Conservation (phyloP, 2,888 invertebrate genomes). For the Platycnemis pennipes region DNA sequence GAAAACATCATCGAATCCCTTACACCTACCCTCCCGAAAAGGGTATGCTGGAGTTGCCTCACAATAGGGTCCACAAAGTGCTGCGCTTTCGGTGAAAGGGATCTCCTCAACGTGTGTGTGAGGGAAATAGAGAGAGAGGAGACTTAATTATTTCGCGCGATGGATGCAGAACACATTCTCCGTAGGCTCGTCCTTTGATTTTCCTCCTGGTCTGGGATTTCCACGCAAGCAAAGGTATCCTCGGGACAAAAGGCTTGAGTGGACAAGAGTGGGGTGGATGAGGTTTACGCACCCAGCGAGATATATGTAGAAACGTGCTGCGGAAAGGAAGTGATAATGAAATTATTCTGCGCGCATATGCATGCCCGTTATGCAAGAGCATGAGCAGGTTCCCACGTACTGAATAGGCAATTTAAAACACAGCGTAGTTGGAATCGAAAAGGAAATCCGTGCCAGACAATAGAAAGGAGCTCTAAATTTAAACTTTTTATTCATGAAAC, state of each 20-base stretch:
- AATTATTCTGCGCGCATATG: too few relatives aligned
- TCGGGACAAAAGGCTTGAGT: neutral
- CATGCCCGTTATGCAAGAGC: too few relatives aligned
- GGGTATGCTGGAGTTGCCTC: neutral
- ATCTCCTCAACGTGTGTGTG: neutral
- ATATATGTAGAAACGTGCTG: too few relatives aligned
- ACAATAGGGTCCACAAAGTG: neutral
- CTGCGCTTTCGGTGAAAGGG: neutral
- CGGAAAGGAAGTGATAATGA: too few relatives aligned
- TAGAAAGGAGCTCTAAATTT: too few relatives aligned
- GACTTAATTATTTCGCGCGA: slow-evolving; percentile 22
- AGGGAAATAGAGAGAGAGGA: too few relatives aligned
- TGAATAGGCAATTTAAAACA: too few relatives aligned
- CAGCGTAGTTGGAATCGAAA: too few relatives aligned
- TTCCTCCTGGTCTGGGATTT: slow-evolving; percentile 10
- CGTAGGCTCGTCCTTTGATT: neutral
- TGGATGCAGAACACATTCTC: slow-evolving; percentile 3
- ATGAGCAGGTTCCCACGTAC: too few relatives aligned
- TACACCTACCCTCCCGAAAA: neutral
- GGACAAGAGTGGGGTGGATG: neutral
- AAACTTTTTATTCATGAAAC: too few relatives aligned
- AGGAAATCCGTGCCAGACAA: too few relatives aligned
- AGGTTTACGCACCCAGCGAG: too few relatives aligned
- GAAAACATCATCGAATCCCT: slow-evolving; percentile 20
- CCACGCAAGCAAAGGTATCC: neutral